phyloP scores from a whole-genome alignment of 2,888 invertebrate species.

The Neria commutata region DNA sequence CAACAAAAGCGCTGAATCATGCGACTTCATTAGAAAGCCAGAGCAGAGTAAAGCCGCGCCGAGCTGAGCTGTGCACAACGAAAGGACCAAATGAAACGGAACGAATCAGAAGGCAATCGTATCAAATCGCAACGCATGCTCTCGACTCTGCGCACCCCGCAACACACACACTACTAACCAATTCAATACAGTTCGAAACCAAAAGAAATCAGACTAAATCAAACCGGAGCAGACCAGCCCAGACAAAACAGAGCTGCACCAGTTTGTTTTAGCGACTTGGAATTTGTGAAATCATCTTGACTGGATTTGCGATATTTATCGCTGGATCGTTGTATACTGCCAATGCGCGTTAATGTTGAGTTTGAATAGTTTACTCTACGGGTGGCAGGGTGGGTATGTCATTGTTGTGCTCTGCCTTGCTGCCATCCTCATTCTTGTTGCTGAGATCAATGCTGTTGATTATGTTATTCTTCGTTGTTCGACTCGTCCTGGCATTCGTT shows the following conservation, averaged over 20 bases:
- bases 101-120: not conserved
- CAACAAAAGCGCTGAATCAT: conserved; percentile 42
- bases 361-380: not conserved
- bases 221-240: no score
- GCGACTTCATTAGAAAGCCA: conserved; percentile 44
- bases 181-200: not conserved
- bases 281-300: conserved; percentile 33
- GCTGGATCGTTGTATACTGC: conserved; percentile 19
- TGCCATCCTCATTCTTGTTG: not conserved
- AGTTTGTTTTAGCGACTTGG: no score
- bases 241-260: no score
- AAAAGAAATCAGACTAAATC: no score
- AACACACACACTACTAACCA: no score
- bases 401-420: not conserved
- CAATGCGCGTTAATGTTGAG: not conserved
- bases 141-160: no score
- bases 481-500: not conserved
- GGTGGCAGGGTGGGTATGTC: not conserved
- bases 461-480: not conserved
- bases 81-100: not conserved
- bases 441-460: not conserved
- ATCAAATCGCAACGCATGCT: not conserved
- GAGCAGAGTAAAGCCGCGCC: not conserved
- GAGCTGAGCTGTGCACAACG: not conserved
- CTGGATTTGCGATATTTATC: conserved; percentile 37